Percentiles rank a stretch among this genome's conserved stretches.
Conservation (phyloP, 2,113 vertebrate genomes). For the Mesembrinibis cayennensis region DNA sequence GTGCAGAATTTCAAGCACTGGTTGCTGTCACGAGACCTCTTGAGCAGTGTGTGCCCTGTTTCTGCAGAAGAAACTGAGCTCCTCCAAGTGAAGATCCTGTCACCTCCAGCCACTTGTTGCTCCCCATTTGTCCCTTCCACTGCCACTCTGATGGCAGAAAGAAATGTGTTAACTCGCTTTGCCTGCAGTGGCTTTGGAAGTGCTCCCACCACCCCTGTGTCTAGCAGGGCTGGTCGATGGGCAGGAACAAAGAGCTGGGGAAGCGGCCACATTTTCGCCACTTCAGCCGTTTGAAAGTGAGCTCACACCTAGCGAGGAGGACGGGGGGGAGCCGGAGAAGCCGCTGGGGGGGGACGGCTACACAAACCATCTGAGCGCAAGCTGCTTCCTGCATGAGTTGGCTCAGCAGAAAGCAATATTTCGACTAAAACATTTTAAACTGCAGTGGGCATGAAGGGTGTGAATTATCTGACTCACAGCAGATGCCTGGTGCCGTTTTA, state of each 20-base stretch:
- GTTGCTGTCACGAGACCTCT: rapidly evolving
- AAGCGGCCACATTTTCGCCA: neutral
- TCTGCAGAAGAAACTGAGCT: neutral
- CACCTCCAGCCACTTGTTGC: neutral
- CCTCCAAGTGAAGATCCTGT: neutral
- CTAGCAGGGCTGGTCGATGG: neutral
- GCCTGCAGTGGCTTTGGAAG: neutral
- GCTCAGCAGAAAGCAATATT: conserved; percentile 19
- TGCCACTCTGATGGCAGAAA: neutral
- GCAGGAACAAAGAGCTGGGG: neutral
- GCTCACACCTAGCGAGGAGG: neutral
- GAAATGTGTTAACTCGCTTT: rapidly evolving
- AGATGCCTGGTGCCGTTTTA: conserved; percentile 29
- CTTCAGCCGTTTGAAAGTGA: neutral
- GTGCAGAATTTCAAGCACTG: neutral
- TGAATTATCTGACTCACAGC: neutral
- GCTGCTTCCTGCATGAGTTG: neutral
- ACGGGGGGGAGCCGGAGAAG: neutral
- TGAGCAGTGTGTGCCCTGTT: neutral
- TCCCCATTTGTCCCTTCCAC: neutral
- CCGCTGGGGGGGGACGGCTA: rapidly evolving
- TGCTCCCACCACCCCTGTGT: neutral
- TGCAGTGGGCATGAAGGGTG: neutral
- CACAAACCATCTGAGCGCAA: neutral
- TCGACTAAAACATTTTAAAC: neutral